These are phyloP conservation scores for Disparrhopalites patrizii DNA, from an alignment of 2,888 invertebrate genomes.

Conservation along the genomic window DNA sequence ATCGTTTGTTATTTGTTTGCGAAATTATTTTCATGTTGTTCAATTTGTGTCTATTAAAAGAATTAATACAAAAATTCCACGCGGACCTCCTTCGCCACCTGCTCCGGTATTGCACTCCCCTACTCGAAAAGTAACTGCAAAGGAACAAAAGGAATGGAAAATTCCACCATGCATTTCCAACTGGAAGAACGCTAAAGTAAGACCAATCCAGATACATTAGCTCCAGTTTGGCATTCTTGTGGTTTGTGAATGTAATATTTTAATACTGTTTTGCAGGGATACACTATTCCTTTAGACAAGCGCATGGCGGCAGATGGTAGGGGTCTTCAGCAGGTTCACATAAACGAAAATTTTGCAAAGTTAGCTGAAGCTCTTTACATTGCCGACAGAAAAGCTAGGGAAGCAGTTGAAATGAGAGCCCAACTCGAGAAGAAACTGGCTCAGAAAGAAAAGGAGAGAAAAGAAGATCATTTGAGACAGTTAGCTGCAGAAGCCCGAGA, in stretches of 20 bases:
- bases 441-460: constrained; percentile 96
- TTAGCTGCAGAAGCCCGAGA: constrained; percentile 94
- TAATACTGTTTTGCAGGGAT: constrained; percentile 58
- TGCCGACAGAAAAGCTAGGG: constrained; percentile 93
- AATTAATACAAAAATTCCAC: constrained; percentile 97
- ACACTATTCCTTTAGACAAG: constrained; percentile 97
- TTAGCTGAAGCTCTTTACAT: constrained; percentile 96
- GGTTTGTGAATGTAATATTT: background rate
- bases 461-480: constrained; percentile 87
- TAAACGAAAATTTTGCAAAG: constrained; percentile 99
- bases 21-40: background rate
- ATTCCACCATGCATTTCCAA: constrained; percentile 98
- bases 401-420: constrained; percentile 94
- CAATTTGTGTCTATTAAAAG: constrained; percentile 53
- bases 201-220: constrained; percentile 5
- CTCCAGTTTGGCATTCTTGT: background rate
- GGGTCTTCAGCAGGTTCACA: constrained; percentile 93
- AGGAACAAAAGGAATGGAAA: constrained; percentile 99
- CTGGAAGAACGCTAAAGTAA: constrained; percentile 97
- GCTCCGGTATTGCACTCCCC: constrained; percentile 99
- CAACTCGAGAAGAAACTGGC: constrained; percentile 94
- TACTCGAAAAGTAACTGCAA: constrained; percentile 89
- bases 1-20: background rate
- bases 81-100: constrained; percentile 97
- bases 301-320: constrained; percentile 96